phyloP scores from a whole-genome alignment of 2,888 invertebrate species.

The Hypomecis punctinalis region DNA sequence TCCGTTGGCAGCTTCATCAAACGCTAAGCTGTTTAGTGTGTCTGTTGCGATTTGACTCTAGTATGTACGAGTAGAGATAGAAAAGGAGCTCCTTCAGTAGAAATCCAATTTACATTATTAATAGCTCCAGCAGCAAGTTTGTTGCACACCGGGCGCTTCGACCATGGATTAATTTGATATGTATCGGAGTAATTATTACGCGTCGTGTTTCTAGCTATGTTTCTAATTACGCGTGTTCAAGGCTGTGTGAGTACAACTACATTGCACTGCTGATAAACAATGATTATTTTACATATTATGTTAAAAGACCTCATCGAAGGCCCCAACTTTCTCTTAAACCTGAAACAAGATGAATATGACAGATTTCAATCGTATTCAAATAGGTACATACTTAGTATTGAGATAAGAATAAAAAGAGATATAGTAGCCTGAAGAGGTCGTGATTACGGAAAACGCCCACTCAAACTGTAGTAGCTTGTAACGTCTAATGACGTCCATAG shows the following conservation, averaged over 20 bases:
- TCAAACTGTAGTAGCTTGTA: too few species aligned
- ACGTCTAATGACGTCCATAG: too few species aligned
- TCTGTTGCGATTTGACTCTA: conserved; percentile 17
- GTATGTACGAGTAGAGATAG: conserved; percentile 15
- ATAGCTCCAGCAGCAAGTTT: conserved; percentile 33
- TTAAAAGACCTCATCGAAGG: too few species aligned
- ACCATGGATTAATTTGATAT: conserved; percentile 41
- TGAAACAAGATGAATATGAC: too few species aligned
- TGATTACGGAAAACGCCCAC: too few species aligned
- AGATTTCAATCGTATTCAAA: too few species aligned
- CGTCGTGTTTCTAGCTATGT: conserved; percentile 32
- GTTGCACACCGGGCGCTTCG: conserved; percentile 38
- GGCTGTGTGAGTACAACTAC: conserved; percentile 28
- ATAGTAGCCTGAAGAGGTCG: too few species aligned
- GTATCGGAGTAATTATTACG: conserved; percentile 42
- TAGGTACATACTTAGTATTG: too few species aligned
- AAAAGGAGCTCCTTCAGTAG: conserved; percentile 24
- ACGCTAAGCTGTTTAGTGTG: conserved; percentile 6
- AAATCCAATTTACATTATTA: conserved; percentile 41
- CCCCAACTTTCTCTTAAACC: too few species aligned
- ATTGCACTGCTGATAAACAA: conserved; percentile 5
- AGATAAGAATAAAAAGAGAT: too few species aligned
- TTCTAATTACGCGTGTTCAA: conserved; percentile 37
- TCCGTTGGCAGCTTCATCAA: conserved; percentile 14
- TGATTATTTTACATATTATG: neutral